Evolutionary conservation across 2,797 vertebrate species (phyloP).

Genomic region (Hyperoplus lanceolatus): DNA sequence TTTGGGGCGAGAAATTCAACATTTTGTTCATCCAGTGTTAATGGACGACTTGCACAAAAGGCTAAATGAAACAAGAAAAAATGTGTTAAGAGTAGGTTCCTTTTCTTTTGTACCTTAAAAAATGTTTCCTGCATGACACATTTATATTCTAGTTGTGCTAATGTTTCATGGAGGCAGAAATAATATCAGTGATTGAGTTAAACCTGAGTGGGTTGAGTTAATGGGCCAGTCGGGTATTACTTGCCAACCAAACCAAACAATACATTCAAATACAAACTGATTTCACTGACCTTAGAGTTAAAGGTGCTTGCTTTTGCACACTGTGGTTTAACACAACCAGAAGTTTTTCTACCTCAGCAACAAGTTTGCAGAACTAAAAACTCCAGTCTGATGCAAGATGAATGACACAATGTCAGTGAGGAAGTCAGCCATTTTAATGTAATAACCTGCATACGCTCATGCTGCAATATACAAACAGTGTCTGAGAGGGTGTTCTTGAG

Average conservation of each 20-base stretch:
- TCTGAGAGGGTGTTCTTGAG: background rate
- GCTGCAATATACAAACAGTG: constrained; percentile 11
- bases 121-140: background rate
- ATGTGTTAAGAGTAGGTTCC: background rate
- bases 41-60: constrained; percentile 28
- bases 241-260: too few relatives aligned
- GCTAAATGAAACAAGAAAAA: constrained; percentile 31
- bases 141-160: background rate
- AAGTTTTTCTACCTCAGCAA: constrained; percentile 41
- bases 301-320: background rate
- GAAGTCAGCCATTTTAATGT: constrained; percentile 4
- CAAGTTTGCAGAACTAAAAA: constrained; percentile 27
- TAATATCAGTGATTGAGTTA: constrained; percentile 15
- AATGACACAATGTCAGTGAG: constrained; percentile 7
- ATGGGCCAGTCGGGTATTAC: background rate
- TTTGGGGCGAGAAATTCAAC: constrained; percentile 31
- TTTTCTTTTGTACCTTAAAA: background rate
- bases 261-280: background rate
- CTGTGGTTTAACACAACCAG: constrained; percentile 19
- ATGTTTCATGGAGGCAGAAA: constrained; percentile 15
- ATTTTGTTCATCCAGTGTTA: constrained; percentile 45
- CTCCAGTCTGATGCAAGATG: constrained; percentile 26
- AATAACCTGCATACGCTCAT: background rate
- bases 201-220: background rate
- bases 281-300: background rate